These are phyloP conservation scores for Axis porcinus DNA, from an alignment of 2,113 vertebrate species.

Conservation along the genomic window DNA sequence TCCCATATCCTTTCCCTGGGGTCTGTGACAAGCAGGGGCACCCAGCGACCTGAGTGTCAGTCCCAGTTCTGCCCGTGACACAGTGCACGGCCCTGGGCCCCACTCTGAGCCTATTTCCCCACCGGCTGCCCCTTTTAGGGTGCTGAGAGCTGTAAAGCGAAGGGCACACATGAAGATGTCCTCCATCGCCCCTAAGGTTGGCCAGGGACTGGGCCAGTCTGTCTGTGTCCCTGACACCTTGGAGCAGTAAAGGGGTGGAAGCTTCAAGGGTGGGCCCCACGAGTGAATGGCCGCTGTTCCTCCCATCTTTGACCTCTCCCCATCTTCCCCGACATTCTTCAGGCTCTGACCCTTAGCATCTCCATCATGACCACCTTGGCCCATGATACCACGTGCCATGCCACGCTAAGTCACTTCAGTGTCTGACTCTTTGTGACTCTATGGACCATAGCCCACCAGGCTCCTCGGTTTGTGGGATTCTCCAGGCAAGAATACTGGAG, in stretches of 20 bases:
- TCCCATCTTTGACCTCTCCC: background rate
- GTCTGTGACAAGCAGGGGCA: background rate
- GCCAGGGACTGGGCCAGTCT: background rate
- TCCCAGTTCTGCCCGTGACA: background rate
- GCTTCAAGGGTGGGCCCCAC: fast-evolving
- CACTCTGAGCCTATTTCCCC: background rate
- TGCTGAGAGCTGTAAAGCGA: background rate
- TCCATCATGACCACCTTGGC: background rate
- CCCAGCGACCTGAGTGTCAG: background rate
- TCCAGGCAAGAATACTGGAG: background rate
- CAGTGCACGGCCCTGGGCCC: background rate
- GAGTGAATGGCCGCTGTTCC: background rate
- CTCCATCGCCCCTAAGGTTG: background rate
- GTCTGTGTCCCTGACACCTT: background rate
- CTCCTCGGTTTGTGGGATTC: background rate
- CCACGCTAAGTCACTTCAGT: background rate
- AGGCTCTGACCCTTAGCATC: background rate
- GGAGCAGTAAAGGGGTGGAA: background rate
- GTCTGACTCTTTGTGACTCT: background rate
- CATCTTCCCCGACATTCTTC: background rate
- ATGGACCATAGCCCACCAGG: background rate
- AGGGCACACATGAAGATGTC: background rate
- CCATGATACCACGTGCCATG: fast-evolving
- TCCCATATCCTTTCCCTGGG: background rate
- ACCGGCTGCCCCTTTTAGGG: background rate